Percentiles rank a stretch among this genome's conserved stretches.
Conservation (phyloP, 2,888 invertebrate species). For the Heliconius sara region DNA sequence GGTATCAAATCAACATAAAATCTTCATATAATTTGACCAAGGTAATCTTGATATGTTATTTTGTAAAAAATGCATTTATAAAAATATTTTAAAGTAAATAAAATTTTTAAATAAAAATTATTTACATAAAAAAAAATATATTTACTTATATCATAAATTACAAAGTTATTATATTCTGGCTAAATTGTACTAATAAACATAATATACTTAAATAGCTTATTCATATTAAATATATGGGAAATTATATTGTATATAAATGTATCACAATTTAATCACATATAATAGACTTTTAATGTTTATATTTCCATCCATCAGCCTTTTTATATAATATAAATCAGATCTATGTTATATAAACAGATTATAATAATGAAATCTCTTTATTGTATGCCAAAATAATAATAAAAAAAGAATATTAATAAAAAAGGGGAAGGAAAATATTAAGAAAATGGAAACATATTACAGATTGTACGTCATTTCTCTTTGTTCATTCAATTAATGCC, state of each 20-base stretch:
- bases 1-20: not conserved
- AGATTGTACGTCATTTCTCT: not conserved
- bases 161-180: not conserved
- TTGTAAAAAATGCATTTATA: too few species aligned
- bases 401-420: not conserved
- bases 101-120: not conserved
- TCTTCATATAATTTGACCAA: not conserved
- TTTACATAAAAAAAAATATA: not conserved
- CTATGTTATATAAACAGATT: not conserved
- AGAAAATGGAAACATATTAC: not conserved
- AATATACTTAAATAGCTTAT: not conserved
- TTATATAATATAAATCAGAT: not conserved
- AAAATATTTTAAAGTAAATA: too few species aligned
- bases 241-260: not conserved
- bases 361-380: not conserved
- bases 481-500: not conserved
- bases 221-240: not conserved
- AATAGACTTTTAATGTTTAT: not conserved
- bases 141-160: not conserved
- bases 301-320: not conserved
- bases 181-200: not conserved
- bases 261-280: constrained; percentile 7
- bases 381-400: not conserved
- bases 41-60: too few species aligned
- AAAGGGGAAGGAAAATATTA: not conserved